Evolutionary conservation across 2,113 vertebrate species (phyloP).

Genomic region (Nestor notabilis): DNA sequence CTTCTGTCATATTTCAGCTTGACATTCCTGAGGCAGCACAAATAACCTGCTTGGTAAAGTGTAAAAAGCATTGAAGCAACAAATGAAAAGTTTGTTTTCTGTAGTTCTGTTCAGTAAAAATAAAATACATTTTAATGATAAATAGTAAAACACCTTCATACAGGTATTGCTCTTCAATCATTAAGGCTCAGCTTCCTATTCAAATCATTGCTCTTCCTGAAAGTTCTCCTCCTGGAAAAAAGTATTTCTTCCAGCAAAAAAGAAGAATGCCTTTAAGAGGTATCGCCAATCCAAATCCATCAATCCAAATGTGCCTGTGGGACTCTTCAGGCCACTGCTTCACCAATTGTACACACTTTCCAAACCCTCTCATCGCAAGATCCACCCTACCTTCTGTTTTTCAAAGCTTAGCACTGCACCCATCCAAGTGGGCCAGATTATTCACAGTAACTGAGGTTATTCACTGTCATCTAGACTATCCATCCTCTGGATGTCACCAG

Average conservation of each 20-base stretch:
- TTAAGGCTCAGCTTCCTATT: background rate
- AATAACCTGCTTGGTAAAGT: background rate
- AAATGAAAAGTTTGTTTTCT: background rate
- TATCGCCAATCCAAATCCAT: background rate
- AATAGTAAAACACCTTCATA: background rate
- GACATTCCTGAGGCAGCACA: background rate
- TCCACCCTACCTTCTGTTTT: background rate
- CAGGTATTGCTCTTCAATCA: background rate
- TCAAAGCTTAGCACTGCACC: background rate
- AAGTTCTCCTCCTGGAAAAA: background rate
- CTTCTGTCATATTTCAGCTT: background rate
- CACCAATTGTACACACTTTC: background rate
- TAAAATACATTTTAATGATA: background rate
- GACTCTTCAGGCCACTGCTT: background rate
- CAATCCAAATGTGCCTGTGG: background rate
- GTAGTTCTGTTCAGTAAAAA: background rate
- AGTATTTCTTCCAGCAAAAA: background rate
- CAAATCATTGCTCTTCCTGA: background rate
- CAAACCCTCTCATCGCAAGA: rapidly evolving
- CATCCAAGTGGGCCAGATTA: no score
- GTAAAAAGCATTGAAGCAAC: background rate
- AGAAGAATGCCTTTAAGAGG: background rate
- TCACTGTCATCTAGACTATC: background rate
- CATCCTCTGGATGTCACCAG: background rate
- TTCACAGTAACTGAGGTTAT: rapidly evolving